phyloP scores from a whole-genome alignment of 2,797 vertebrate species.

The Galago senegalensis region DNA sequence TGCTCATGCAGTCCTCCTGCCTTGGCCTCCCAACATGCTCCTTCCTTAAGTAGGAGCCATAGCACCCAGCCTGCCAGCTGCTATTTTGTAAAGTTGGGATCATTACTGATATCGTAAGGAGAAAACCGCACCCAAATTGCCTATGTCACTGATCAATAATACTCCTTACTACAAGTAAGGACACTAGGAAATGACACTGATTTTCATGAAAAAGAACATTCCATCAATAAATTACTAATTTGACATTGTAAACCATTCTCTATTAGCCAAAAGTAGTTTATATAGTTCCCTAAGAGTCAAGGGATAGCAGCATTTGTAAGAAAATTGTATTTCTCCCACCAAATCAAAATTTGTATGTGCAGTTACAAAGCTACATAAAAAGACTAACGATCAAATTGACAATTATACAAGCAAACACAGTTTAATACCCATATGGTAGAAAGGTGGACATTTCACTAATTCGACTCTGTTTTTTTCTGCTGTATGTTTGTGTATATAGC shows the following conservation, averaged over 20 bases:
- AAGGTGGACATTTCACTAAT: neutral
- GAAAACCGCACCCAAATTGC: constrained; percentile 33
- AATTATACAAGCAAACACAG: neutral
- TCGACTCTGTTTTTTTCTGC: neutral
- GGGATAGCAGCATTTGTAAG: neutral
- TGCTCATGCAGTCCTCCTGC: neutral
- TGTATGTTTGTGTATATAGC: neutral
- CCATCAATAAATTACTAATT: constrained; percentile 61
- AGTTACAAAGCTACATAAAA: neutral
- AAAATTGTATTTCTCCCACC: constrained; percentile 9
- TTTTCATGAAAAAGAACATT: constrained; percentile 53
- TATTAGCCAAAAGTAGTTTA: constrained; percentile 17
- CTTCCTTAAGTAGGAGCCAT: neutral
- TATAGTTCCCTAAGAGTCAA: neutral
- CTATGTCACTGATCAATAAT: neutral
- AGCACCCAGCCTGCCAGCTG: neutral
- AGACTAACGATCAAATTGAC: neutral
- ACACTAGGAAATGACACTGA: constrained; percentile 66
- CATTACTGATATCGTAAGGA: neutral
- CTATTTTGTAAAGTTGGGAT: neutral
- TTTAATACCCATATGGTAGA: neutral
- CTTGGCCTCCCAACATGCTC: neutral
- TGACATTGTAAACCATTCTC: constrained; percentile 8
- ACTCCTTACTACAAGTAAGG: neutral
- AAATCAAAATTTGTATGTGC: neutral